phyloP scores from a whole-genome alignment of 2,888 invertebrate species.

The Isoperla grammatica region DNA sequence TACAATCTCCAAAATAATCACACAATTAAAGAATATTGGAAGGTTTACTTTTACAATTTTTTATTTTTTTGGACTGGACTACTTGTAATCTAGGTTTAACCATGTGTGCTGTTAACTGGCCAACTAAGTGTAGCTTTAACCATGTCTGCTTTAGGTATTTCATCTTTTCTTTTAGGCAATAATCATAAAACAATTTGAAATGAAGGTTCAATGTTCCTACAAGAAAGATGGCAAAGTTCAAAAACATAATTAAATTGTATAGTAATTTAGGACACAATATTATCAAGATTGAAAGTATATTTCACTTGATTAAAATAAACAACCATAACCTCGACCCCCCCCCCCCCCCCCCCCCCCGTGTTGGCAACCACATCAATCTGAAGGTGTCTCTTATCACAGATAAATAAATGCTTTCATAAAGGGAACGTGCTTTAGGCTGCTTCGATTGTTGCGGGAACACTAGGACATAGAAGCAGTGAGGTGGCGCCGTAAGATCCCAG shows the following conservation, averaged over 20 bases:
- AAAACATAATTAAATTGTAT: no score
- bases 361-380: no score
- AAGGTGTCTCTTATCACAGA: slow-evolving; percentile 26
- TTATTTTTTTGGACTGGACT: not conserved
- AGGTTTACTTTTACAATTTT: slow-evolving; percentile 8
- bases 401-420: slow-evolving; percentile 25
- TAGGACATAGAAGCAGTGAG: not conserved
- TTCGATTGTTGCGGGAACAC: slow-evolving; percentile 2
- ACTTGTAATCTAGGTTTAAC: no score
- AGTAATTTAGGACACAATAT: no score
- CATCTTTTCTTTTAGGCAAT: not conserved
- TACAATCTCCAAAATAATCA: no score
- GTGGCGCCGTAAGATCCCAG: not conserved
- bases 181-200: not conserved
- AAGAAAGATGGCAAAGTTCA: no score
- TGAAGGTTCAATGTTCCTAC: no score
- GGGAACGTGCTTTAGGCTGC: slow-evolving; percentile 7
- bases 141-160: not conserved
- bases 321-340: no score
- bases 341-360: no score
- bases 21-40: no score
- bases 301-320: not conserved
- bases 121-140: not conserved
- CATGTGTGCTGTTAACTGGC: no score
- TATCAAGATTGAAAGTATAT: not conserved